These are phyloP conservation scores for Cryptocephalus primarius DNA, from an alignment of 2,888 invertebrate genomes.

Conservation along the genomic window DNA sequence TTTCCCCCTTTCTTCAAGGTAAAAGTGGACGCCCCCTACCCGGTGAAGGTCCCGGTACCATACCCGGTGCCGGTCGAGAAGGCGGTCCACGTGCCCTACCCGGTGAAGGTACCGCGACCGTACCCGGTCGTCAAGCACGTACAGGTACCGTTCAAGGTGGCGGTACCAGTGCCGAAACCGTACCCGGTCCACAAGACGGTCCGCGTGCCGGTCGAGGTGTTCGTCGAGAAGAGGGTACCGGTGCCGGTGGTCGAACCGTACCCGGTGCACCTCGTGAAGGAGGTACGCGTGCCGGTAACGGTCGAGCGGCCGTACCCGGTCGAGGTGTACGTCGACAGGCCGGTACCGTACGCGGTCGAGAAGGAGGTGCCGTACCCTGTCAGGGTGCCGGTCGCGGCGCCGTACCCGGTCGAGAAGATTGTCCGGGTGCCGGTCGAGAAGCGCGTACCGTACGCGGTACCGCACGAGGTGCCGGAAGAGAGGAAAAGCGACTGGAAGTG, in stretches of 20 bases:
- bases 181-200: constrained; percentile 58
- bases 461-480: constrained; percentile 34
- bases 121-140: constrained; percentile 60
- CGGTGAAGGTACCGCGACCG: constrained; percentile 47
- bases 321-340: constrained; percentile 33
- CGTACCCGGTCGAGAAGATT: constrained; percentile 49
- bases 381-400: constrained; percentile 51
- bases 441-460: constrained; percentile 57
- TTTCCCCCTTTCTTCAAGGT: background rate
- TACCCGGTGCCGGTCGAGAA: constrained; percentile 16
- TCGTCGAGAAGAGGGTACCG: constrained; percentile 6
- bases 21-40: constrained; percentile 41
- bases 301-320: constrained; percentile 59
- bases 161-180: constrained; percentile 52
- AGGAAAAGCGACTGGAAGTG: too few relatives aligned
- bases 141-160: constrained; percentile 54
- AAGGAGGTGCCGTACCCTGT: constrained; percentile 50
- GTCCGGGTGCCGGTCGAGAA: constrained; percentile 64
- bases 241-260: constrained; percentile 41
- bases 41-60: constrained; percentile 51
- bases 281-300: constrained; percentile 56
- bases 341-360: constrained; percentile 48
- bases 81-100: constrained; percentile 13
- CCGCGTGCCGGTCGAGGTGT: constrained; percentile 11
- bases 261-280: constrained; percentile 52